phyloP scores from a whole-genome alignment of 2,113 vertebrate species.

The Equus przewalskii region DNA sequence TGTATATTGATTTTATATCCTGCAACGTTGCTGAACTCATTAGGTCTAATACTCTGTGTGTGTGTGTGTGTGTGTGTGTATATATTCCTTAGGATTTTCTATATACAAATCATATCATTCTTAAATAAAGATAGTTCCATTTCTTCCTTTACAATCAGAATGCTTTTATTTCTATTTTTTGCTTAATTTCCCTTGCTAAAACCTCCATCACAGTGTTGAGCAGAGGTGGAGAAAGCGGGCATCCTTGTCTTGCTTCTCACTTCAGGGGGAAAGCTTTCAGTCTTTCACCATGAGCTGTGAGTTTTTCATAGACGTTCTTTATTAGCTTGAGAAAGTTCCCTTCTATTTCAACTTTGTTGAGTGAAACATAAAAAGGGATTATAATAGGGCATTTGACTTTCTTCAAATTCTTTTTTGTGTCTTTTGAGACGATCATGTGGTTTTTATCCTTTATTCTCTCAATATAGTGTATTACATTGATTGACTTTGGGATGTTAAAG shows the following conservation, averaged over 20 bases:
- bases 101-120: neutral
- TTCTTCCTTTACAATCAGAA: neutral
- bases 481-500: neutral
- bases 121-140: neutral
- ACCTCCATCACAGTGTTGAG: neutral
- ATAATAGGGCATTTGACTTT: neutral
- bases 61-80: neutral
- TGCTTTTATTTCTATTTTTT: neutral
- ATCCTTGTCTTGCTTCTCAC: neutral
- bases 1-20: neutral
- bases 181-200: neutral
- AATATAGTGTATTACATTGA: neutral
- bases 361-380: neutral
- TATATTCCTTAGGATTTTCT: neutral
- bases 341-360: neutral
- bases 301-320: neutral
- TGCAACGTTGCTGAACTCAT: neutral
- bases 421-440: neutral
- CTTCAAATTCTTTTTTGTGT: neutral
- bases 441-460: neutral
- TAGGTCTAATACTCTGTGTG: neutral
- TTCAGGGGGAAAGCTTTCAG: neutral
- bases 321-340: neutral
- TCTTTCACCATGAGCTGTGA: neutral
- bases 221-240: neutral